These are phyloP conservation scores for Melanotaenia maccullochi DNA, from an alignment of 2,797 vertebrate genomes.

Conservation along the genomic window DNA sequence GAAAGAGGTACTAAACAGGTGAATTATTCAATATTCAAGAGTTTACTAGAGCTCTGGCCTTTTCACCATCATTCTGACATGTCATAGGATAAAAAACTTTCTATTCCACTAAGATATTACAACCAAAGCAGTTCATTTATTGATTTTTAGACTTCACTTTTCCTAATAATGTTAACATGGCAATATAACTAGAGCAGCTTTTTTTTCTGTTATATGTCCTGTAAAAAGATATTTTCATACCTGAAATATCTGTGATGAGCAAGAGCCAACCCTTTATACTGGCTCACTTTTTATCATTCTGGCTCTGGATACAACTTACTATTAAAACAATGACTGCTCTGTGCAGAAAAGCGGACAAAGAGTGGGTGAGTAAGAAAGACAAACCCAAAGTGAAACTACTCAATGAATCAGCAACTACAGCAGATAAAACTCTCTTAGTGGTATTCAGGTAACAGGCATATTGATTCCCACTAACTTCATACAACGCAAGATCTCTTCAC, in stretches of 20 bases:
- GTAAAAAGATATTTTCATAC: neutral
- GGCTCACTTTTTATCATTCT: neutral
- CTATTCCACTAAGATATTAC: neutral
- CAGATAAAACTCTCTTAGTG: slow-evolving; percentile 16
- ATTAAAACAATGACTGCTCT: slow-evolving; percentile 26
- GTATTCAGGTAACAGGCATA: slow-evolving; percentile 14
- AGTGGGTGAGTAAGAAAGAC: slow-evolving; percentile 7
- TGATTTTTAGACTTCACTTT: neutral
- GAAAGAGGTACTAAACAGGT: neutral
- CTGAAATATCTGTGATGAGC: neutral
- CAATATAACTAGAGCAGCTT: neutral
- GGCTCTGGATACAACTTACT: neutral
- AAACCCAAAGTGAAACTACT: slow-evolving; percentile 16
- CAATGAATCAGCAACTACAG: slow-evolving; percentile 19
- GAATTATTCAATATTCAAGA: neutral
- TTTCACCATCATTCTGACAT: neutral
- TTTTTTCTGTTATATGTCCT: neutral
- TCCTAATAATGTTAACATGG: neutral
- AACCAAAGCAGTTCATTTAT: neutral
- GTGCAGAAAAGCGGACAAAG: neutral
- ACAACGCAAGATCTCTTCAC: slow-evolving; percentile 16
- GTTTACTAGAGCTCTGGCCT: neutral
- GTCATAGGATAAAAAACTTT: neutral
- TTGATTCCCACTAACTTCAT: slow-evolving; percentile 16
- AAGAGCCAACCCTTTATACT: neutral